phyloP scores from a whole-genome alignment of 1,140 invertebrate genomes.

The Ceratosolen fusciceps region DNA sequence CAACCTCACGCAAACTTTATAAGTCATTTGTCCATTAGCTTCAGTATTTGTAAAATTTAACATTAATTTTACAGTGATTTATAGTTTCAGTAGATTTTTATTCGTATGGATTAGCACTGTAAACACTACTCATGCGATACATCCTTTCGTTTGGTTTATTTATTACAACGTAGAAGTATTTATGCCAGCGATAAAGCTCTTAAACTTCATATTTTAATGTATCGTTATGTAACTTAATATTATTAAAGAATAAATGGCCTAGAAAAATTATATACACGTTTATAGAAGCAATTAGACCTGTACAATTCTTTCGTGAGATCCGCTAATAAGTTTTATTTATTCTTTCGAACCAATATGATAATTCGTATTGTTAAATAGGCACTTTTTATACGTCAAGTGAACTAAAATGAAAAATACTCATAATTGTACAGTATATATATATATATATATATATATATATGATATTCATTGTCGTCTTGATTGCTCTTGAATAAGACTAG shows the following conservation, averaged over 20 bases:
- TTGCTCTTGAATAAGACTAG: slow-evolving; percentile 32
- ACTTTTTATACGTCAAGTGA: not conserved
- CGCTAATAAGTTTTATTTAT: not conserved
- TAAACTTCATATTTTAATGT: slow-evolving; percentile 17
- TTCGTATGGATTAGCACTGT: not conserved
- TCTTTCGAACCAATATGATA: slow-evolving; percentile 4
- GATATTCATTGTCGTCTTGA: slow-evolving; percentile 43
- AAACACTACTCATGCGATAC: not conserved
- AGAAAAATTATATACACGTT: not conserved
- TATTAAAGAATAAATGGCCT: not conserved
- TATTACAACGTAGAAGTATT: not conserved
- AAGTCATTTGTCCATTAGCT: not conserved
- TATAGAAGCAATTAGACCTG: not conserved
- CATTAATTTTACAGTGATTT: not conserved
- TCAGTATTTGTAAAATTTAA: not conserved
- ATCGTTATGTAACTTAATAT: slow-evolving; percentile 29
- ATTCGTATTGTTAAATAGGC: not conserved
- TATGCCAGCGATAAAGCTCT: not conserved
- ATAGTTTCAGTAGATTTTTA: not conserved
- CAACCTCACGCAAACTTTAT: not conserved
- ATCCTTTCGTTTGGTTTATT: not conserved
- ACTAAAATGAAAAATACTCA: slow-evolving; percentile 15
- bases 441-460: slow-evolving; percentile 36
- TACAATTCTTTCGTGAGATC: not conserved
- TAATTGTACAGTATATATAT: slow-evolving; percentile 41